Evolutionary conservation across 2,113 vertebrate genomes (phyloP).

Genomic region (Indicator indicator): DNA sequence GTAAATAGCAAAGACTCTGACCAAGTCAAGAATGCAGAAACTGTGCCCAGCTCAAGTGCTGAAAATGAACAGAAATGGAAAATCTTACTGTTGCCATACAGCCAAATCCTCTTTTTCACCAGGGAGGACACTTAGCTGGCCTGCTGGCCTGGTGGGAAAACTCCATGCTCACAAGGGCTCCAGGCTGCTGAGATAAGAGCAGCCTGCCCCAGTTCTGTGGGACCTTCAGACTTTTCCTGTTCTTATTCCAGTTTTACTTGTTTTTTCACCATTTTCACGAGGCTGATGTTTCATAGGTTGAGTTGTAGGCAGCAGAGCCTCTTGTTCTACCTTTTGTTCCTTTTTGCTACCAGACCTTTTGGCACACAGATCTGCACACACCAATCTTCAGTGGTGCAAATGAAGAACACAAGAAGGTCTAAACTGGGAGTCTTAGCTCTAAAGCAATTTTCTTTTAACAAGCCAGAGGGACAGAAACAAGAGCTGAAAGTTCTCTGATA

Average conservation of each 20-base stretch:
- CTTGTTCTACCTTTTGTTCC: background rate
- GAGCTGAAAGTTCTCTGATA: background rate
- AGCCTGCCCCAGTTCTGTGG: background rate
- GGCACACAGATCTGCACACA: background rate
- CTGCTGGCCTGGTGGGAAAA: background rate
- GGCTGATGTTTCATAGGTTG: background rate
- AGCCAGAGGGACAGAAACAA: background rate
- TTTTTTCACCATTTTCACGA: background rate
- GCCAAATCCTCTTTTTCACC: background rate
- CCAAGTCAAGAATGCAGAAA: background rate
- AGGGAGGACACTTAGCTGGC: background rate
- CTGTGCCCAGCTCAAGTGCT: background rate
- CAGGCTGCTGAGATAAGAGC: background rate
- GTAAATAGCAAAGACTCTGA: background rate
- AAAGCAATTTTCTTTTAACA: background rate
- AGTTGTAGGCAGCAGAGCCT: background rate
- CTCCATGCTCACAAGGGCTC: background rate
- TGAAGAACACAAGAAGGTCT: background rate
- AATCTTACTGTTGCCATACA: background rate
- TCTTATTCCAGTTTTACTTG: background rate
- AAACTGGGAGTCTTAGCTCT: background rate
- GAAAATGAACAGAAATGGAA: constrained; percentile 5
- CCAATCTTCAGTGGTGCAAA: background rate
- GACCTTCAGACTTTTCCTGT: background rate
- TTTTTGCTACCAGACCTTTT: background rate